A percentile compares a stretch with the other conserved stretches of the same genome.
Conservation (phyloP, 2,797 vertebrate genomes). For the Enteromius paludinosus region DNA sequence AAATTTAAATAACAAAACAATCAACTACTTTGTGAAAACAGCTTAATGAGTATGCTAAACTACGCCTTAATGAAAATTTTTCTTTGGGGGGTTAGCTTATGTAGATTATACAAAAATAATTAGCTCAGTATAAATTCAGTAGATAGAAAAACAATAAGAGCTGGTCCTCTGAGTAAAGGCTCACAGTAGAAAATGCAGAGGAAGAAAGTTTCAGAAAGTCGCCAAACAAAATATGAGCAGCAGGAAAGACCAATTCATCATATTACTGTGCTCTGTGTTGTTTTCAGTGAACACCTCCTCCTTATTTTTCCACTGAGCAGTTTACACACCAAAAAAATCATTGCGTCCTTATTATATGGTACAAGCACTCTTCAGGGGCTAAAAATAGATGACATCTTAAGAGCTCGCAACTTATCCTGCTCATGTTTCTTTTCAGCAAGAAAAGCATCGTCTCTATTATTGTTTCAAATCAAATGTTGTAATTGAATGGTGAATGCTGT, state of each 20-base stretch:
- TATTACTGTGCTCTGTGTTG: background rate
- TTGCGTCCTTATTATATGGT: constrained; percentile 19
- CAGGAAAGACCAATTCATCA: constrained; percentile 1
- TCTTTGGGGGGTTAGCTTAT: background rate
- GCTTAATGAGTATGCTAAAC: background rate
- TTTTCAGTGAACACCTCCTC: background rate
- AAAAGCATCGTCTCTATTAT: constrained; percentile 22
- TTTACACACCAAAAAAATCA: constrained; percentile 28
- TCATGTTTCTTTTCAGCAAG: constrained; percentile 6
- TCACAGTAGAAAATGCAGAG: background rate
- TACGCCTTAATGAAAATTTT: background rate
- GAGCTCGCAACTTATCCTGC: constrained; percentile 38
- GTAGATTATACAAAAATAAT: background rate
- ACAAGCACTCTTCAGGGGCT: constrained; percentile 1
- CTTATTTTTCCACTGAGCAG: constrained; percentile 15
- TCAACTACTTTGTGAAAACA: background rate
- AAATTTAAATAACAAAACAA: background rate
- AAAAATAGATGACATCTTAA: constrained; percentile 52
- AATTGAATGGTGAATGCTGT: background rate
- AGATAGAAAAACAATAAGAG: background rate
- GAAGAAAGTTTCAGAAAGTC: background rate
- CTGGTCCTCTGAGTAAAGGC: background rate
- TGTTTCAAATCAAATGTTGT: background rate
- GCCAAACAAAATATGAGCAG: constrained; percentile 10
- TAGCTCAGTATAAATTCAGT: background rate